A percentile compares a stretch with the other conserved stretches of the same genome.
Conservation (phyloP, 2,888 invertebrate genomes). For the Leucophenga maculata region DNA sequence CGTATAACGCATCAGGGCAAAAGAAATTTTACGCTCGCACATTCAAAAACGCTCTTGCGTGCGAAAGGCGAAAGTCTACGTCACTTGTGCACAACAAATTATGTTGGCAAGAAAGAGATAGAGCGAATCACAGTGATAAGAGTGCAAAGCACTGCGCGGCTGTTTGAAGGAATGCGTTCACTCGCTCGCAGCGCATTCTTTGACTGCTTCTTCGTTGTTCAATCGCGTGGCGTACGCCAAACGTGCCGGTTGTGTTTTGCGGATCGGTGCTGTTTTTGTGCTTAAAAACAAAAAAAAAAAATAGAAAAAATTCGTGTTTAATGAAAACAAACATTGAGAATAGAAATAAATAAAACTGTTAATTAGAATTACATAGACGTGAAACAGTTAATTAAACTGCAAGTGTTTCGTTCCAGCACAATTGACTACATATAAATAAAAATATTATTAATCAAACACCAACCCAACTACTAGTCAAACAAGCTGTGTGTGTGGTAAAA, state of each 20-base stretch:
- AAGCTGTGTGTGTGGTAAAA: neutral
- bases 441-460: neutral
- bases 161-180: slow-evolving; percentile 3
- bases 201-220: slow-evolving; percentile 43
- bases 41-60: neutral
- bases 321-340: neutral
- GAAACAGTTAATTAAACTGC: too few relatives aligned
- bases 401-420: too few relatives aligned
- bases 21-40: neutral
- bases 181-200: slow-evolving; percentile 3
- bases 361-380: too few relatives aligned
- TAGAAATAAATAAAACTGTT: neutral
- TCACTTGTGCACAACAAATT: neutral
- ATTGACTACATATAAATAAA: neutral
- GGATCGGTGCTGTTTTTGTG: too few relatives aligned
- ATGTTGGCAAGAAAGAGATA: neutral
- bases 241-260: slow-evolving; percentile 56
- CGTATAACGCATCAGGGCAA: slow-evolving; percentile 43
- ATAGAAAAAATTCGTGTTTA: neutral
- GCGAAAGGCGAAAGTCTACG: neutral
- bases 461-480: slow-evolving; percentile 4
- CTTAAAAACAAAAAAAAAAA: too few relatives aligned
- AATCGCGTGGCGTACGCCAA: slow-evolving; percentile 58
- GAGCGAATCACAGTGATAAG: neutral
- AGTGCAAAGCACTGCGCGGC: neutral